phyloP scores from a whole-genome alignment of 2,888 invertebrate species.

The Synanthedon myopaeformis region DNA sequence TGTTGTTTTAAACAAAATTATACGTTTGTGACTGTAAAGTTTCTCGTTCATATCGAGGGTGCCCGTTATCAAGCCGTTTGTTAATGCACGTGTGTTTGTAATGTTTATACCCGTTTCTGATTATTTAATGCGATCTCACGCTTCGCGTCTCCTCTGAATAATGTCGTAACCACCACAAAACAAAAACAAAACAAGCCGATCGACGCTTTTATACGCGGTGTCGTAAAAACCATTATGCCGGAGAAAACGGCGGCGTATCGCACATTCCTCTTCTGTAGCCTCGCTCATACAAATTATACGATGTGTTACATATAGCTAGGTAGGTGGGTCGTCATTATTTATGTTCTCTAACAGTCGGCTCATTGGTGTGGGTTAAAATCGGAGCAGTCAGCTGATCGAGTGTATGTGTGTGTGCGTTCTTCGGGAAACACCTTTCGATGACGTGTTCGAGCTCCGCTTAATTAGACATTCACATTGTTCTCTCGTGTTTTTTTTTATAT shows the following conservation, averaged over 20 bases:
- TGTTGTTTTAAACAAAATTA: too few relatives aligned
- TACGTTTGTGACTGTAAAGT: too few relatives aligned
- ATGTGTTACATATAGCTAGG: conserved; percentile 65
- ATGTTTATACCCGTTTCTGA: conserved; percentile 43
- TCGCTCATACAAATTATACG: conserved; percentile 67
- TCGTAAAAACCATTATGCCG: conserved; percentile 46
- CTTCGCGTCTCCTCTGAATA: conserved; percentile 24
- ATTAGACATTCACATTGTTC: conserved; percentile 69
- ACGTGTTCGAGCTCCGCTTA: conserved; percentile 66
- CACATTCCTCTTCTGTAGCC: conserved; percentile 42
- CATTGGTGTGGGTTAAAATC: conserved; percentile 68
- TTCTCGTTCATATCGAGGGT: too few relatives aligned
- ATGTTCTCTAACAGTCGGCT: conserved; percentile 67
- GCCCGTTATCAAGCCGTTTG: conserved; percentile 14
- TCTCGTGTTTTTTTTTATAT: conserved; percentile 37
- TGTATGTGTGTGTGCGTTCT: conserved; percentile 59
- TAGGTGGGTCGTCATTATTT: conserved; percentile 70
- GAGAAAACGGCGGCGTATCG: conserved; percentile 54
- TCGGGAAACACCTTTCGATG: conserved; percentile 71
- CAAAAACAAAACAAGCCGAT: conserved; percentile 25
- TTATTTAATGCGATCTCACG: conserved; percentile 62
- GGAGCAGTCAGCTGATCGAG: conserved; percentile 68
- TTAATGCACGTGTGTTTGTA: conserved; percentile 41
- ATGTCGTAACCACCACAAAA: conserved; percentile 37
- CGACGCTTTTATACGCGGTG: conserved; percentile 42